phyloP scores from a whole-genome alignment of 2,888 invertebrate species.

The Punctoribates punctum region DNA sequence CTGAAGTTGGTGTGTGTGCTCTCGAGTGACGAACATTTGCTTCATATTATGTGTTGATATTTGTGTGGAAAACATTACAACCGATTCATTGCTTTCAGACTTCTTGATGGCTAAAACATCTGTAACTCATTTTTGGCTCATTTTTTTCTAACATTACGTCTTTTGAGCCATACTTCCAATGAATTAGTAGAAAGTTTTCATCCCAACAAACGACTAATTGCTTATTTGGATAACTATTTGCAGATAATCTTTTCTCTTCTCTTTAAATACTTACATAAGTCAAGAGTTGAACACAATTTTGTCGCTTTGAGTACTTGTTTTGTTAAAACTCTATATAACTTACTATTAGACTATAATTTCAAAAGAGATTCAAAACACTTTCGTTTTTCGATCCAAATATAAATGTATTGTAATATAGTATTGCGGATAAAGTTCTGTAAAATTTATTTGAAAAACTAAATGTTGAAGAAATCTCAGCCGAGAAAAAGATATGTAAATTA shows the following conservation, averaged over 20 bases:
- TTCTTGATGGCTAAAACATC: conserved; percentile 37
- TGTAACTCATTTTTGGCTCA: conserved; percentile 28
- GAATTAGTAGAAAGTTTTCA: background rate
- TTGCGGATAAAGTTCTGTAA: background rate
- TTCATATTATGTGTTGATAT: conserved; percentile 11
- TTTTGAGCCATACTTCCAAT: conserved; percentile 3
- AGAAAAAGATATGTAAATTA: background rate
- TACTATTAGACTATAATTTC: background rate
- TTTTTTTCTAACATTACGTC: conserved; percentile 4
- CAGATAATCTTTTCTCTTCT: background rate
- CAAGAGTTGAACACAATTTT: background rate
- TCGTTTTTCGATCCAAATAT: background rate
- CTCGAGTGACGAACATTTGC: background rate
- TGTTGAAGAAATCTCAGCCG: background rate
- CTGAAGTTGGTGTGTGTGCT: background rate
- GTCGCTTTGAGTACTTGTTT: background rate
- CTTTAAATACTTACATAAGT: background rate
- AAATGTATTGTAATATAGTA: background rate
- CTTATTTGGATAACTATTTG: conserved; percentile 35
- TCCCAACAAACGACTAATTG: conserved; percentile 1
- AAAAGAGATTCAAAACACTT: background rate
- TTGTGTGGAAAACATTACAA: conserved; percentile 29
- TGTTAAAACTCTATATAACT: conserved; percentile 5
- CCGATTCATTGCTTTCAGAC: conserved; percentile 30
- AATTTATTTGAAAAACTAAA: background rate